Conservation (phyloP, 1,140 invertebrate species). For the Panagrolaimus sp. region DNA sequence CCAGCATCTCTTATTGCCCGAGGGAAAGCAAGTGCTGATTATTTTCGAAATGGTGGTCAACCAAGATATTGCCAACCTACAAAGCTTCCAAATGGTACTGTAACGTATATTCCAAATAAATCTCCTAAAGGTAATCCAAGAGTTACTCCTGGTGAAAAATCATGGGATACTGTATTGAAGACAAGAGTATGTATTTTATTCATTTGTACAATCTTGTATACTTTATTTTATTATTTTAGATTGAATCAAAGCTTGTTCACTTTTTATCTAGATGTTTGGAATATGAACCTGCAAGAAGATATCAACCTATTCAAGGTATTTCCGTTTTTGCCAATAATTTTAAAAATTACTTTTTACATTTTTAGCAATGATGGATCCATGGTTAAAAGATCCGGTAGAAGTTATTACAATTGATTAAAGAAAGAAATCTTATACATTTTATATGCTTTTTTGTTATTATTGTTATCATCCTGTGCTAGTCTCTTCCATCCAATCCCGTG, state of each 20-base stretch:
- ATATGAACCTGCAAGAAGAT: background rate
- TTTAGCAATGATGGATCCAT: background rate
- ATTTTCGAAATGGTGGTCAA: background rate
- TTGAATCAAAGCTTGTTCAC: background rate
- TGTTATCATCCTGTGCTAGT: too few relatives aligned
- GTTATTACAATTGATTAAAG: constrained; percentile 6
- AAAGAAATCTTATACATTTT: too few relatives aligned
- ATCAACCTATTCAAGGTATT: background rate
- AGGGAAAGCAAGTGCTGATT: background rate
- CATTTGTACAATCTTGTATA: background rate
- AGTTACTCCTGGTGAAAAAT: background rate
- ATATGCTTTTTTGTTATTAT: too few relatives aligned
- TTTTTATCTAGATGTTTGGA: background rate
- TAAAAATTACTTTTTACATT: too few relatives aligned
- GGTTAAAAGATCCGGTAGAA: background rate
- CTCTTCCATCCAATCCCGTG: too few relatives aligned
- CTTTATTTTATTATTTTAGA: background rate
- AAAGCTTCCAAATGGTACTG: background rate
- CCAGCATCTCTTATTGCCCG: background rate
- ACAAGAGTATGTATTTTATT: background rate
- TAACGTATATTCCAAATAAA: background rate
- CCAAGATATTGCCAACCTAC: background rate
- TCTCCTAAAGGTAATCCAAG: background rate
- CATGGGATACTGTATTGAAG: background rate
- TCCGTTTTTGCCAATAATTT: too few relatives aligned